Base-by-base conservation (phyloP, 2,113 vertebrate species). In the Oncorhynchus clarkii region DNA sequence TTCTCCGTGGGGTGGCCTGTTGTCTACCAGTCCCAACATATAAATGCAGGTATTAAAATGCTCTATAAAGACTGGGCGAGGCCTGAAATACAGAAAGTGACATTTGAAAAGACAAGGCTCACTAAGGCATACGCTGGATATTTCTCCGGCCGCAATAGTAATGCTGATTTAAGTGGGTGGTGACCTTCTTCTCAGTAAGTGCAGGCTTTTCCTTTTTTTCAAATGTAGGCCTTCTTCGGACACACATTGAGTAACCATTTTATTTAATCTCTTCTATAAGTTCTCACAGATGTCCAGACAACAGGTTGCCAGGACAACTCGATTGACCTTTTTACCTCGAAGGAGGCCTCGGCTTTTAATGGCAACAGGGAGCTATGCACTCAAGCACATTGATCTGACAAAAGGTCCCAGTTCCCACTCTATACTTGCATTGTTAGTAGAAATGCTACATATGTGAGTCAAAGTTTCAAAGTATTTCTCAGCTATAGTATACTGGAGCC, bases 281-380 rank as follows among this genome's bases (percentile, higher is more conserved):
- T 72, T 70, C 69, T 59, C 73, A 57, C 48, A 72, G 31, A 67
- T 78, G 64, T 49, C 18, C 29, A 13, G 34, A 70, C 49, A 29
- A 24, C 62, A 29, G 49, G 49, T 68, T 75, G 60, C 48, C 31
- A 29, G 24, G 64, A 51, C 4, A 67, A 34, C 68, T 65, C 26
- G 54, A 49, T 80, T 51, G 71, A 60, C 29, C 70, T 74, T 39
- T 51, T 26, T 68, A 24, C 73, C 64, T 54, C 62, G 49, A 60
- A 80, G 9, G 64, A 74, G 71, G n/a, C 62, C 31, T 59, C 45
- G 3, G 7, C 1, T 59, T 31, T 75, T 14, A 27, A 57, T 67
- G 22, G 24, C 39, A 34, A 29, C 16, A 26, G 39, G 34, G 67
- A 64, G 51, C 4, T 51, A 26, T 14, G 26, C 27, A 26, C 62